Percentiles rank a stretch among this genome's conserved stretches.
These are phyloP conservation scores for Jaculus jaculus DNA, from an alignment of 2,113 vertebrate species.

Conservation along the genomic window DNA sequence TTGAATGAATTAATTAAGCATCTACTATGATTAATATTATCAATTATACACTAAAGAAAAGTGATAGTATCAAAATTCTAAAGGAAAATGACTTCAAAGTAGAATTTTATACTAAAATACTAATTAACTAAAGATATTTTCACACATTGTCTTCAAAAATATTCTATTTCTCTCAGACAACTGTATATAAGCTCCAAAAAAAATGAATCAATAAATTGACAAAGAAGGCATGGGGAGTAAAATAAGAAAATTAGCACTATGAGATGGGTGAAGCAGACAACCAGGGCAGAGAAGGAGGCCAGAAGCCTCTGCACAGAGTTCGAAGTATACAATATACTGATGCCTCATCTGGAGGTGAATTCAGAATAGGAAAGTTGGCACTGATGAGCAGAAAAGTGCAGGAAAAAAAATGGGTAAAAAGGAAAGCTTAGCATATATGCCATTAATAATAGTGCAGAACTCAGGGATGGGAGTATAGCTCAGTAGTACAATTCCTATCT, in stretches of 20 bases:
- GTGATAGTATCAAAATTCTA: neutral
- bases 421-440: neutral
- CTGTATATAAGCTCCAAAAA: neutral
- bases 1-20: neutral
- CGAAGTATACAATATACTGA: neutral
- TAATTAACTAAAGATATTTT: neutral
- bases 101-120: slow-evolving; percentile 13
- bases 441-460: neutral
- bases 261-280: too few relatives aligned
- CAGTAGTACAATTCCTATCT: neutral
- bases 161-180: neutral
- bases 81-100: neutral
- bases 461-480: neutral
- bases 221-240: neutral
- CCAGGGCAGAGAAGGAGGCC: neutral
- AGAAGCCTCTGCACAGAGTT: neutral
- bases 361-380: neutral
- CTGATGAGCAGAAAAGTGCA: neutral
- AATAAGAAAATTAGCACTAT: neutral
- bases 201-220: neutral
- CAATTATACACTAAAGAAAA: neutral
- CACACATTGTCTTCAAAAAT: neutral
- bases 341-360: neutral
- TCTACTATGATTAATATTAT: neutral
- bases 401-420: neutral